phyloP scores from a whole-genome alignment of 2,797 vertebrate genomes.

The Meda fulgida region DNA sequence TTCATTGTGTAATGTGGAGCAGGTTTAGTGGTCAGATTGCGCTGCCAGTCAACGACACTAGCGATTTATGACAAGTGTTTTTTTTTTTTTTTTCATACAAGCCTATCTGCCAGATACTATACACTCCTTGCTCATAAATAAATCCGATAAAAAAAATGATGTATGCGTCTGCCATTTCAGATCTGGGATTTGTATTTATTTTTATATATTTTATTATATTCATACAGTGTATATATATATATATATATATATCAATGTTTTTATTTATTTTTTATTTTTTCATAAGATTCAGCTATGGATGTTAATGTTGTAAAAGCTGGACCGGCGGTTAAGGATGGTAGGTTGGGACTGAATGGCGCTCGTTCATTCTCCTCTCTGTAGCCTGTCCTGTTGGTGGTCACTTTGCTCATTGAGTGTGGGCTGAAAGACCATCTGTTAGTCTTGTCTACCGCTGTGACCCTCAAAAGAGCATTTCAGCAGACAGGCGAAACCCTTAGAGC shows the following conservation, averaged over 20 bases:
- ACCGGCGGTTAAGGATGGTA: not conserved
- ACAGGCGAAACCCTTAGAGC: conserved; percentile 25
- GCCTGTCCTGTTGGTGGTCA: conserved; percentile 29
- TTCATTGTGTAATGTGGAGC: not conserved
- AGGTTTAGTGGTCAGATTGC: not conserved
- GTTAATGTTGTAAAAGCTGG: not conserved
- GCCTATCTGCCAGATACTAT: not conserved
- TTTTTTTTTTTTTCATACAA: not conserved
- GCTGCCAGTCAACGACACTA: not conserved
- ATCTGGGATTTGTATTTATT: not conserved
- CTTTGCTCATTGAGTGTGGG: conserved; percentile 42
- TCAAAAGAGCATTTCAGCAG: conserved; percentile 43
- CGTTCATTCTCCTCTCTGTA: conserved; percentile 14
- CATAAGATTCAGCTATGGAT: not conserved
- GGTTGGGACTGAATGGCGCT: conserved; percentile 1
- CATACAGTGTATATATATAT: no score
- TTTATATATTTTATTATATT: no score
- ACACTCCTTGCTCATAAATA: not conserved
- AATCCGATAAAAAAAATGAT: not conserved
- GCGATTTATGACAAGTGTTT: not conserved
- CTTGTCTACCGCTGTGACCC: conserved; percentile 48
- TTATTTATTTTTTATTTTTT: not conserved
- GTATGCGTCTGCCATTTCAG: not conserved
- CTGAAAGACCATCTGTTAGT: conserved; percentile 51
- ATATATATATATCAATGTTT: not conserved